These are phyloP conservation scores for Agapornis roseicollis DNA, from an alignment of 2,113 vertebrate species.

Conservation along the genomic window DNA sequence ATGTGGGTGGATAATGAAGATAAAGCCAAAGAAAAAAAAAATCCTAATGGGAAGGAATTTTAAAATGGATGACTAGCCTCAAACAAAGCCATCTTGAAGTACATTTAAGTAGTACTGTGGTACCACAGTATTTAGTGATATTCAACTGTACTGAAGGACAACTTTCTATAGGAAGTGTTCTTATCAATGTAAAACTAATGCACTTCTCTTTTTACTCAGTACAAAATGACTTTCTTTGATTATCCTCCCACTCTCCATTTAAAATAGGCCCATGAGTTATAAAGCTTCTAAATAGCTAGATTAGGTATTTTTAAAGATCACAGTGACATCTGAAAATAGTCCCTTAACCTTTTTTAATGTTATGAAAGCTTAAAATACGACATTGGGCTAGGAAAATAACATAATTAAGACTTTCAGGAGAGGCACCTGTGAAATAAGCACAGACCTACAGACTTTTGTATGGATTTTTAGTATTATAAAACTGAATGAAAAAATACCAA, in stretches of 20 bases:
- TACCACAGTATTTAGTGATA: neutral
- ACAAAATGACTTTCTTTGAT: slow-evolving; percentile 64
- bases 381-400: neutral
- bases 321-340: slow-evolving; percentile 51
- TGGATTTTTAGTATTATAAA: neutral
- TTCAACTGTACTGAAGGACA: slow-evolving; percentile 43
- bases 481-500: neutral
- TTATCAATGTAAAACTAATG: slow-evolving; percentile 42
- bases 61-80: slow-evolving; percentile 44
- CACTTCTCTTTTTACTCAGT: slow-evolving; percentile 54
- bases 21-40: neutral
- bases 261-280: slow-evolving; percentile 56
- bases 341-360: slow-evolving; percentile 42
- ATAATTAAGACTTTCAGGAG: neutral
- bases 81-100: slow-evolving; percentile 35
- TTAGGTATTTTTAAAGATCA: slow-evolving; percentile 68
- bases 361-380: neutral
- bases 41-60: slow-evolving; percentile 15
- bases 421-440: neutral
- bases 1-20: slow-evolving; percentile 7
- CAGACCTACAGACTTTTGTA: neutral
- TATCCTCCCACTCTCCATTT: slow-evolving; percentile 67
- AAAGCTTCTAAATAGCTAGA: slow-evolving; percentile 57
- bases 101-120: neutral
- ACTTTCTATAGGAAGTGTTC: slow-evolving; percentile 34